Evolutionary conservation across 2,797 vertebrate species (phyloP).

Genomic region (Coluber constrictor): DNA sequence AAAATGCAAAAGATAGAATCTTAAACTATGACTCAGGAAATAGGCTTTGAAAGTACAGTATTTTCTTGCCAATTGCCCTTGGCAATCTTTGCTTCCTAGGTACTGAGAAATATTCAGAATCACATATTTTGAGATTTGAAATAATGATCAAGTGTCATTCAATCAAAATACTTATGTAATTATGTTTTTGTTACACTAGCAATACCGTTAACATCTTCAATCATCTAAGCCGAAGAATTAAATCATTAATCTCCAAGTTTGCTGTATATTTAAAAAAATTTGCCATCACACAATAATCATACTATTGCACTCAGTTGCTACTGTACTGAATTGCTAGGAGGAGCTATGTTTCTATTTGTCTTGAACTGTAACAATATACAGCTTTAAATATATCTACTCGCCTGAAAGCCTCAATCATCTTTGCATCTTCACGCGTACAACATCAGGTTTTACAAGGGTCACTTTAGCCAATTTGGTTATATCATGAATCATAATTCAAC

Average conservation of each 20-base stretch:
- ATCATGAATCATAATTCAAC: background rate
- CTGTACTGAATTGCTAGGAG: background rate
- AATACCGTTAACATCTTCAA: background rate
- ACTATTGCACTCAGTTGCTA: background rate
- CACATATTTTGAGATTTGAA: constrained; percentile 4
- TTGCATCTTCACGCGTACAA: background rate
- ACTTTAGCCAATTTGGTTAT: background rate
- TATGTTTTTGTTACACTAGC: constrained; percentile 30
- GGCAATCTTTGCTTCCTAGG: constrained; percentile 8
- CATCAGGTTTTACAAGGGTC: background rate
- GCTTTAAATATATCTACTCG: background rate
- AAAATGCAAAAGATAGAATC: background rate
- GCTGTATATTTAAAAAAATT: background rate
- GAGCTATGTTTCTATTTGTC: background rate
- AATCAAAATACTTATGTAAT: constrained; percentile 18
- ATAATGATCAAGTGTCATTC: accelerated
- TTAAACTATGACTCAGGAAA: background rate
- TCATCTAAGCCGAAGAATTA: background rate
- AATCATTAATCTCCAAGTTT: background rate
- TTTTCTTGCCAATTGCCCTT: constrained; percentile 16
- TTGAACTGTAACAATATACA: background rate
- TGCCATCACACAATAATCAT: background rate
- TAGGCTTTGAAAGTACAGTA: background rate
- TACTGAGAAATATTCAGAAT: background rate
- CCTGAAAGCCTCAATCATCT: background rate